A percentile compares a stretch with the other conserved stretches of the same genome.
Conservation (phyloP, 2,113 vertebrate species). For the Nothocercus nigrocapillus region DNA sequence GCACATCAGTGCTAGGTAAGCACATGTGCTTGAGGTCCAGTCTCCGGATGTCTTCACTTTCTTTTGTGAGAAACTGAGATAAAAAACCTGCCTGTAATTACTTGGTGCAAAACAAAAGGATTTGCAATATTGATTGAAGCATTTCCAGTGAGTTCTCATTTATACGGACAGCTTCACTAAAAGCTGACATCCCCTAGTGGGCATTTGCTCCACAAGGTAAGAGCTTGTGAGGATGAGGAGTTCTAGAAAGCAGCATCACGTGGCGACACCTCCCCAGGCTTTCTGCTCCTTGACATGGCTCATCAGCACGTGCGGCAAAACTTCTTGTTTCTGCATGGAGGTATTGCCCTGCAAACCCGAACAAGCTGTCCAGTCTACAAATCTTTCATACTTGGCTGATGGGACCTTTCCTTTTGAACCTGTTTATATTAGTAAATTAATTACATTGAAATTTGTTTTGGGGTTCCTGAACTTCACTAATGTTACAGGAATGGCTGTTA, state of each 20-base stretch:
- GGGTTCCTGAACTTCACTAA: not conserved
- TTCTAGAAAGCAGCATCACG: not conserved
- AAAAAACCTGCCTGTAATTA: not conserved
- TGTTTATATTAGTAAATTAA: not conserved
- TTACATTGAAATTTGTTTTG: not conserved
- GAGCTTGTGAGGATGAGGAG: not conserved
- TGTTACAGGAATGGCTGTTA: not conserved
- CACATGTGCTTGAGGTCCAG: not conserved
- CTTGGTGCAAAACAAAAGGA: not conserved
- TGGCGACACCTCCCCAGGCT: not conserved
- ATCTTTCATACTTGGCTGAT: not conserved
- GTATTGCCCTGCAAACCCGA: not conserved
- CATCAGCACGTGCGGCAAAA: not conserved
- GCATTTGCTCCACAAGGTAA: not conserved
- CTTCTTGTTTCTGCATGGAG: not conserved
- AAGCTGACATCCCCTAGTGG: not conserved
- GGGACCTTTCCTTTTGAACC: not conserved
- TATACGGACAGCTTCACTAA: not conserved
- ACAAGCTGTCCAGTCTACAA: not conserved
- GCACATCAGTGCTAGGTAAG: not conserved
- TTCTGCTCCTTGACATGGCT: accelerated
- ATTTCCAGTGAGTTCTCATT: not conserved
- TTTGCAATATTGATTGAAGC: not conserved
- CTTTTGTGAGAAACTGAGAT: not conserved
- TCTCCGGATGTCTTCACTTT: not conserved